Evolutionary conservation across 2,888 invertebrate species (phyloP), one percentile per base, ranked within the genome.

Genomic region (Stenotaenia linearis): DNA sequence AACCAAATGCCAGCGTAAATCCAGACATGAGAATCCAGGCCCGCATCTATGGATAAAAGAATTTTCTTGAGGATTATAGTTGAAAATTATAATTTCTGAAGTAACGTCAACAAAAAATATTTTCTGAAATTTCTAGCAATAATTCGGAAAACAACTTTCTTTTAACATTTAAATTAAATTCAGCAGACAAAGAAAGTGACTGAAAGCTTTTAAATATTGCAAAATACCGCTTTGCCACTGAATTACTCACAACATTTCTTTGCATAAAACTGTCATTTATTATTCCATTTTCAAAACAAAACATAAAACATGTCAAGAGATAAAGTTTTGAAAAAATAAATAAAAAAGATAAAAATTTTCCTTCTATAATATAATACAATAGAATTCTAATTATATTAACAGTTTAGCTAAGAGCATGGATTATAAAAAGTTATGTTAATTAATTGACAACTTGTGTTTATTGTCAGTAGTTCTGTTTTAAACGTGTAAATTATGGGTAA

Each of bases 11-110:
- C 75, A 98, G 89, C 15, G 98, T 97, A 88, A 99, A 99, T 0
- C 98, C 98, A 4, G 98, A 93, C 92, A 97, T 96, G 80, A 99
- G 89, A 0, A 97, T 91, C 97, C 98, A 98, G 1, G 97, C 96
- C 80, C 98, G 89, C 6, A 86, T 79, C 80, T 81, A n/a, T 10
- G 6, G 21, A 50, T 21, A 21, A 50, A 21, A 21, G 5, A 18
- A 50, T 50, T 50, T 50, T 7, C n/a, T 15, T n/a, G 7, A n/a
- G n/a, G 50, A 50, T 50, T 50, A 50, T 18, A 50, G 18, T 40
- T 15, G 12, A 40, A 7, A 40, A 15, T 12, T 40, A 15, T 40
- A 10, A 10, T 37, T n/a, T n/a, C n/a, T n/a, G n/a, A n/a, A n/a
- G n/a, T n/a, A 32, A 32, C 5, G 32, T 32, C 32, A 32, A 32